Base-by-base conservation (phyloP, 1,140 invertebrate species). In the Phthorimaea operculella region DNA sequence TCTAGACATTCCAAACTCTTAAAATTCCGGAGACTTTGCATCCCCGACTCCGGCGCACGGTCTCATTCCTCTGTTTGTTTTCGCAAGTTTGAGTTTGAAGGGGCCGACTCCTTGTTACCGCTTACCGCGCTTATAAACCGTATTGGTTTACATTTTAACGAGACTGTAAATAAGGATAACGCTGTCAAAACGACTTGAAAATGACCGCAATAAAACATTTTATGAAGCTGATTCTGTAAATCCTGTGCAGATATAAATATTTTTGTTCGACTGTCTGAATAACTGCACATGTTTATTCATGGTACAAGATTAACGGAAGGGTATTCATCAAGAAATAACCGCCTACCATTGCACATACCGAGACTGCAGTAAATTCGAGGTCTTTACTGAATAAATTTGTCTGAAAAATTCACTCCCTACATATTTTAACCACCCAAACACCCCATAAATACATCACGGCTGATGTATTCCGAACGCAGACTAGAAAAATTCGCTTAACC, bases 31-130 rank as follows among this genome's bases (percentile, higher is more conserved):
- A 28, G 21, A 28, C 21, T 28, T 28, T 28, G 21, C 21, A 28
- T 28, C 21, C 21, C 63, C 62, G 64, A 66, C 64, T 62, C 69
- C 56, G 64, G 57, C 65, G 60, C 59, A 64, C 21, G 2, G 21
- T 28, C 21, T 28, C 59, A 64, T 74, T 64, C 64, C 63, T 73
- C 73, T 78, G 72, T 81, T 81, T 81, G 73, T 79, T 78, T 81
- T 79, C 68, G 76, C 76, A 71, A 78, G 69, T 72, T 75, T 72
- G 62, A 67, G 70, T 52, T 66, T 67, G 58, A 72, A 71, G 66
- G 63, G 56, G 68, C 70, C 70, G 68, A 65, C 61, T 69, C 70
- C 62, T 70, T 64, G 63, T 60, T 63, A 58, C 61, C 54, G 59
- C 57, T 39, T 3, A 12, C 36, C 36, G 10, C 36, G n/a, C 56